Evolutionary conservation across 2,888 invertebrate genomes (phyloP).

Genomic region (Autographa gamma): DNA sequence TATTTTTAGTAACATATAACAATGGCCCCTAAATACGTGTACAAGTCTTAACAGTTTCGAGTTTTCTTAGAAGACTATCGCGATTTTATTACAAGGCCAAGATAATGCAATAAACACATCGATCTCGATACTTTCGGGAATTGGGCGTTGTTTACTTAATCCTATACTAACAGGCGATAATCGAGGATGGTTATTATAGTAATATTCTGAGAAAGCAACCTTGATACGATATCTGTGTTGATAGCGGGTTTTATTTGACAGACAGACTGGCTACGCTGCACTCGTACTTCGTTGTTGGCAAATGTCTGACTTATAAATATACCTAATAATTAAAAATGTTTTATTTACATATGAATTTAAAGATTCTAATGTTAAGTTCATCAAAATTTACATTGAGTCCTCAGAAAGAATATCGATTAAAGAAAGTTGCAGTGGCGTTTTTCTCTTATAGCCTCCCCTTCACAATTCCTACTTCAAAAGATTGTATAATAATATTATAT

Average conservation of each 20-base stretch:
- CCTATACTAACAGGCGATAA: background rate
- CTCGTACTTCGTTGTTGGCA: background rate
- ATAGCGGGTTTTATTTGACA: background rate
- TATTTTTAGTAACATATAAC: background rate
- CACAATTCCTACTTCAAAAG: too few relatives aligned
- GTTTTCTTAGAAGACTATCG: background rate
- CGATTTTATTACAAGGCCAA: background rate
- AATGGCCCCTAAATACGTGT: background rate
- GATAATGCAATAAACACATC: constrained; percentile 5
- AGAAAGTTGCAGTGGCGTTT: too few relatives aligned
- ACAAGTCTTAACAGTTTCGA: background rate
- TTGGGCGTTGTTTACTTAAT: background rate
- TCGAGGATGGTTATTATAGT: background rate
- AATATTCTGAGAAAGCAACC: constrained; percentile 4
- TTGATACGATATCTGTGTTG: background rate
- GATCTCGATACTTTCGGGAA: background rate
- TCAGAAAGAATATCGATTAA: too few relatives aligned
- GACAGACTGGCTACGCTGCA: background rate
- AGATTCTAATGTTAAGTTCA: too few relatives aligned
- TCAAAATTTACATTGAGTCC: too few relatives aligned
- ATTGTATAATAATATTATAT: too few relatives aligned
- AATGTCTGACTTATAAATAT: too few relatives aligned
- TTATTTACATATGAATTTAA: too few relatives aligned
- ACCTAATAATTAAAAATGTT: too few relatives aligned
- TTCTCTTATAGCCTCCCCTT: too few relatives aligned